A percentile compares a stretch with the other conserved stretches of the same genome.
phyloP scores from a whole-genome alignment of 2,113 vertebrate genomes.

The Microtus montanus region DNA sequence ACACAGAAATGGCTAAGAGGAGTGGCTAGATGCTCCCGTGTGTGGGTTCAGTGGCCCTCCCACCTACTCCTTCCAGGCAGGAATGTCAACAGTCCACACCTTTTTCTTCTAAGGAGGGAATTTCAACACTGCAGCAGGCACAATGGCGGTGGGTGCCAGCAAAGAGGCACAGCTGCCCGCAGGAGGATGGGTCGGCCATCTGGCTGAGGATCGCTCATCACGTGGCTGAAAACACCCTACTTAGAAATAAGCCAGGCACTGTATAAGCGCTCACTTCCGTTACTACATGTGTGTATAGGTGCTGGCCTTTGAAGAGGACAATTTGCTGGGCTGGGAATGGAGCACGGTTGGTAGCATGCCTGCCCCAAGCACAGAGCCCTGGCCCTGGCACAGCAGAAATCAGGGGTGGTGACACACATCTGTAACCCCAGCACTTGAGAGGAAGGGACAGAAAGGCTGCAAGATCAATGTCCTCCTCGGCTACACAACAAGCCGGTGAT shows the following conservation, averaged over 20 bases:
- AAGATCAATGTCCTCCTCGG: background rate
- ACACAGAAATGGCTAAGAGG: background rate
- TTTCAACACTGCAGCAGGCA: background rate
- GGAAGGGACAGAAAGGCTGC: background rate
- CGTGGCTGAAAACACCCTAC: background rate
- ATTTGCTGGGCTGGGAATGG: background rate
- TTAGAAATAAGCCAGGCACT: background rate
- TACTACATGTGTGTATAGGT: background rate
- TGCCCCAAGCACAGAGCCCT: background rate
- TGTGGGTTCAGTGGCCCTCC: background rate
- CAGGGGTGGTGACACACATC: background rate
- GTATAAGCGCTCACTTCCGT: background rate
- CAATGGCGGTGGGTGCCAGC: background rate
- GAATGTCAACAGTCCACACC: background rate
- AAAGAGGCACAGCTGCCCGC: background rate
- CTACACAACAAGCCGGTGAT: no score
- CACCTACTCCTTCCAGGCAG: background rate
- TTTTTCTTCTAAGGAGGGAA: background rate
- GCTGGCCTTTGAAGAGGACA: background rate
- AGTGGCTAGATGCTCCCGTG: background rate
- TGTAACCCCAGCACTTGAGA: background rate
- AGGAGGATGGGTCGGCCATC: background rate
- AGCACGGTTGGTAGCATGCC: background rate
- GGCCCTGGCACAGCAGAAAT: background rate
- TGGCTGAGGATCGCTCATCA: background rate